Percentiles rank a stretch among this genome's conserved stretches.
phyloP scores from a whole-genome alignment of 1,140 invertebrate species.

The Drosophila tropicalis region DNA sequence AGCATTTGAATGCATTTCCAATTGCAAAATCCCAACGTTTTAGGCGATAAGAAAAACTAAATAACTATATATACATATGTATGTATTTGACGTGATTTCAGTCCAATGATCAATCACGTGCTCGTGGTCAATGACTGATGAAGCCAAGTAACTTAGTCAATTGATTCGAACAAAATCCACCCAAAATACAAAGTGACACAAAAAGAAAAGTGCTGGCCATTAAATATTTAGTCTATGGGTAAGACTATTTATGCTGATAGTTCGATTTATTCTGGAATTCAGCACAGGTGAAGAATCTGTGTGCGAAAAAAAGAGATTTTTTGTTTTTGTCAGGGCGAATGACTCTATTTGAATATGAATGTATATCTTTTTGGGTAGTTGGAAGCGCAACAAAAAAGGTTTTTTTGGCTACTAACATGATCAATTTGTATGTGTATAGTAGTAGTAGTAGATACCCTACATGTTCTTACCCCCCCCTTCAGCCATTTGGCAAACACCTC shows the following conservation, averaged over 20 bases:
- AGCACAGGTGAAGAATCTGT: too few species aligned
- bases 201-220: neutral
- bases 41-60: conserved; percentile 10
- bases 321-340: neutral
- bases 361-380: neutral
- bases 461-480: neutral
- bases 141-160: neutral
- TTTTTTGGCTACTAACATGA: neutral
- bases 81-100: neutral
- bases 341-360: too few species aligned
- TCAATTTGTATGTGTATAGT: neutral
- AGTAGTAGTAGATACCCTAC: neutral
- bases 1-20: conserved; percentile 4
- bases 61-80: neutral
- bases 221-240: neutral
- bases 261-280: too few species aligned
- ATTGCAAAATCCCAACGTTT: neutral
- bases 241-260: too few species aligned
- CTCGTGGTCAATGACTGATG: conserved; percentile 11
- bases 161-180: neutral
- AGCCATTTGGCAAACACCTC: neutral
- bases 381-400: neutral
- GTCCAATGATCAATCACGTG: conserved; percentile 13
- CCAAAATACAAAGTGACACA: neutral
- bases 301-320: too few species aligned